phyloP scores from a whole-genome alignment of 2,888 invertebrate genomes.

The Sarcophaga subvicina region DNA sequence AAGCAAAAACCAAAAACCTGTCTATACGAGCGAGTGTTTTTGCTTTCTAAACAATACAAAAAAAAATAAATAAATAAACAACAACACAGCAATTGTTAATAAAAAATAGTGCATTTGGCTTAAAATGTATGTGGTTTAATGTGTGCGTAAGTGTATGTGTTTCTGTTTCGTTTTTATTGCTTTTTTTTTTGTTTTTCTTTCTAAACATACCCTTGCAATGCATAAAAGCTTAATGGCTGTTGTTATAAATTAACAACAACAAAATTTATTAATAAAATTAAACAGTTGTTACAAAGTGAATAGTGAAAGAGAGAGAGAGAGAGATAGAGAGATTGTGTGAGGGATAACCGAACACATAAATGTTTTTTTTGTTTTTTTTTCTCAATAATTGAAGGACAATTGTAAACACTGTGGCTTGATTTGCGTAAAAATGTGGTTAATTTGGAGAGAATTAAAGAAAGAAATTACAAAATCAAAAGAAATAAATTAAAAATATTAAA shows the following conservation, averaged over 20 bases:
- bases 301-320: neutral
- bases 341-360: neutral
- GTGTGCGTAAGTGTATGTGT: neutral
- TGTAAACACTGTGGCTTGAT: neutral
- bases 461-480: too few species aligned
- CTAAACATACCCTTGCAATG: neutral
- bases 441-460: neutral
- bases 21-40: neutral
- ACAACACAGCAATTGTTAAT: too few species aligned
- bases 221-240: neutral
- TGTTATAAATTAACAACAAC: constrained; percentile 21
- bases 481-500: neutral
- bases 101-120: neutral
- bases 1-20: neutral
- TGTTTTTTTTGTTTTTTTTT: neutral
- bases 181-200: neutral
- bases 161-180: too few species aligned
- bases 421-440: neutral
- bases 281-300: neutral
- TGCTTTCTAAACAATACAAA: too few species aligned
- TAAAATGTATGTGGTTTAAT: too few species aligned
- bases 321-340: neutral
- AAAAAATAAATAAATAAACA: too few species aligned
- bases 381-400: neutral
- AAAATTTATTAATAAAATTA: neutral